phyloP scores from a whole-genome alignment of 2,113 vertebrate species.

The Monopterus albus region DNA sequence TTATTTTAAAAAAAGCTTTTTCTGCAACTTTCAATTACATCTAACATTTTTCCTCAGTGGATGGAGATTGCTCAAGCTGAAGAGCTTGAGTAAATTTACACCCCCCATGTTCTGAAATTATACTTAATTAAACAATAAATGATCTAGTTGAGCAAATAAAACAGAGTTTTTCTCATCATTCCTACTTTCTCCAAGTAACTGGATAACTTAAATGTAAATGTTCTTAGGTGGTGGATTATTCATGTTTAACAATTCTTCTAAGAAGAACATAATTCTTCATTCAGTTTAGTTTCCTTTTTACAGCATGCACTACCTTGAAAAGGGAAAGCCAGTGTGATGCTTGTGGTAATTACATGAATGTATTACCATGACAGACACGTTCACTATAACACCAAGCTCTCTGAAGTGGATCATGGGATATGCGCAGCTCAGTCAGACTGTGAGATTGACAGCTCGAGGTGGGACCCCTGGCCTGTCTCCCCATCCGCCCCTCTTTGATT shows the following conservation, averaged over 20 bases:
- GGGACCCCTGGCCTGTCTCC: slow-evolving; percentile 49
- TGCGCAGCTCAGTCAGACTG: slow-evolving; percentile 31
- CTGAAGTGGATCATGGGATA: slow-evolving; percentile 57
- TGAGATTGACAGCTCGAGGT: slow-evolving; percentile 63
- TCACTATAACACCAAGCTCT: slow-evolving; percentile 29
- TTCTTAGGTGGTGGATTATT: neutral
- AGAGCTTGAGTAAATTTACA: neutral
- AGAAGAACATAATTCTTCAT: neutral
- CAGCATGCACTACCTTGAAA: slow-evolving; percentile 10
- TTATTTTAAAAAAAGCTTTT: neutral
- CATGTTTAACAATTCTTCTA: neutral
- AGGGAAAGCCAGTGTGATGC: neutral
- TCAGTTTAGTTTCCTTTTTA: slow-evolving; percentile 14
- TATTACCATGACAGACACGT: slow-evolving; percentile 56
- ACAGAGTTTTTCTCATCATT: no score
- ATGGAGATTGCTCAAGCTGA: neutral
- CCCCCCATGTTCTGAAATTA: neutral
- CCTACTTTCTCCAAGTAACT: neutral
- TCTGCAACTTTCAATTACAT: neutral
- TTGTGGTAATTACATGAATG: slow-evolving; percentile 45
- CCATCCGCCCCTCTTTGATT: slow-evolving; percentile 58
- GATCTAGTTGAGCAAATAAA: neutral
- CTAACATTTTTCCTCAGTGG: neutral
- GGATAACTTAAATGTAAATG: neutral
- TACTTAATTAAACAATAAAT: neutral